These are phyloP conservation scores for Amphipoea lucens DNA, from an alignment of 2,888 invertebrate genomes.

Conservation along the genomic window DNA sequence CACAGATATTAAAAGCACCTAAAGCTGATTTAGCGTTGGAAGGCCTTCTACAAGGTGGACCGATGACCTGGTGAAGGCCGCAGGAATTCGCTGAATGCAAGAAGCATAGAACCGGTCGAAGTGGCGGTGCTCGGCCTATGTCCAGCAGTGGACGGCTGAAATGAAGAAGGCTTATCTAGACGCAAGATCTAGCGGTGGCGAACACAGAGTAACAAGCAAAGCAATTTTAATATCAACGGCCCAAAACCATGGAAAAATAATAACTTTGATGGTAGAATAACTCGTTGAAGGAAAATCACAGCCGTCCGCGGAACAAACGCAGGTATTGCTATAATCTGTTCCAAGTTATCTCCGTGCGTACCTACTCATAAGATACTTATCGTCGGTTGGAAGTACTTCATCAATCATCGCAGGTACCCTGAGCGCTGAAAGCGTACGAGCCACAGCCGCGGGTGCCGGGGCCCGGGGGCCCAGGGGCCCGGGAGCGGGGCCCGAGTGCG, in stretches of 20 bases:
- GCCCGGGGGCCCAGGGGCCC: not conserved
- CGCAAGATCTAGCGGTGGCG: not conserved
- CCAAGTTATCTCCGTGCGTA: slow-evolving; percentile 10
- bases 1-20: not conserved
- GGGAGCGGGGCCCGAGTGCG: not conserved
- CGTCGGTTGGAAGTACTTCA: slow-evolving; percentile 26
- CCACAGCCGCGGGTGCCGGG: not conserved
- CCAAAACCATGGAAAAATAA: not conserved
- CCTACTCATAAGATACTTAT: slow-evolving; percentile 19
- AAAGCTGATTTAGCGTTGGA: not conserved
- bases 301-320: not conserved
- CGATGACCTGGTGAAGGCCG: no score
- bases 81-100: no score
- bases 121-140: no score
- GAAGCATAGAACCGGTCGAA: no score
- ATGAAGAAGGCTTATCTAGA: not conserved
- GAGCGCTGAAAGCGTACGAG: slow-evolving; percentile 26
- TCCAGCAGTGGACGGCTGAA: no score
- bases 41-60: no score
- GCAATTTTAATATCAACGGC: not conserved
- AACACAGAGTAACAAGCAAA: not conserved
- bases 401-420: slow-evolving; percentile 51
- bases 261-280: not conserved
- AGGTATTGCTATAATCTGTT: slow-evolving; percentile 3
- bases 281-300: not conserved